phyloP scores from a whole-genome alignment of 2,113 vertebrate genomes.

The Percopsis transmontana region DNA sequence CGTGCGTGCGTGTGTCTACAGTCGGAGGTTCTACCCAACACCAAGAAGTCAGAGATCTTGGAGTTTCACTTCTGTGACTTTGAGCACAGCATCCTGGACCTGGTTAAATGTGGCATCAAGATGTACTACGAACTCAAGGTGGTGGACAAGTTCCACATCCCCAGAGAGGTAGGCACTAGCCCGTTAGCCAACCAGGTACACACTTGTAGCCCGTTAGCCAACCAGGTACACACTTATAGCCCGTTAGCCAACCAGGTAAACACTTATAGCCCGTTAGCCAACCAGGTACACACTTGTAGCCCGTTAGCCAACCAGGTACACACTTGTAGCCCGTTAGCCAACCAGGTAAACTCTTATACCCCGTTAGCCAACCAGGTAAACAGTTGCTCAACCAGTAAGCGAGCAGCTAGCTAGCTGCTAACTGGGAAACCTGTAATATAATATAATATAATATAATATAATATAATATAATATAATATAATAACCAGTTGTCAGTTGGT shows the following conservation, averaged over 20 bases:
- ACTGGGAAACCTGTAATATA: no score
- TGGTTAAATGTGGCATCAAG: constrained; percentile 81
- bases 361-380: background rate
- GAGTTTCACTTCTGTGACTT: constrained; percentile 84
- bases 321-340: no score
- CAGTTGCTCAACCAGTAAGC: no score
- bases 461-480: no score
- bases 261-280: no score
- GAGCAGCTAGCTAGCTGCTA: no score
- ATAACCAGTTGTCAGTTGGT: background rate
- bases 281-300: no score
- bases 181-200: background rate
- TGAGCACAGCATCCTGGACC: constrained; percentile 72
- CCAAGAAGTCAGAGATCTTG: constrained; percentile 64
- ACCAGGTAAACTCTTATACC: no score
- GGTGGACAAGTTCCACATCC: constrained; percentile 84
- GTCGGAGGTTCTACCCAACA: constrained; percentile 62
- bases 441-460: no score
- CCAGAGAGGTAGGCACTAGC: constrained; percentile 72
- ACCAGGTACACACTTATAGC: no score
- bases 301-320: background rate
- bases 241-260: background rate
- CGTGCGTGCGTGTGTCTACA: constrained; percentile 19
- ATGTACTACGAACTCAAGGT: constrained; percentile 84
- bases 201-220: no score